phyloP scores from a whole-genome alignment of 23 tunicate species.

The Trididemnum clinides region DNA sequence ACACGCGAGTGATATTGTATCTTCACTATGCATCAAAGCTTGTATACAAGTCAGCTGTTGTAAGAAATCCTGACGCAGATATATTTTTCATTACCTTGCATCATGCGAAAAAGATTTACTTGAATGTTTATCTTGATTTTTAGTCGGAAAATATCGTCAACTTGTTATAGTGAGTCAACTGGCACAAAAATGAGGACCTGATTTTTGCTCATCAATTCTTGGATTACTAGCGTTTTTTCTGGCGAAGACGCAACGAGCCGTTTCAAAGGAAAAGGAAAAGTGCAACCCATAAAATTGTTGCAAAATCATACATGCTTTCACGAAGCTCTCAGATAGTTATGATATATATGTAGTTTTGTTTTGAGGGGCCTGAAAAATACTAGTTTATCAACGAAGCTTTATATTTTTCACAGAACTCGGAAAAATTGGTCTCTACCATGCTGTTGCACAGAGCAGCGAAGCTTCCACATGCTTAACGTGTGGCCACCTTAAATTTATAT shows the following conservation, averaged over 20 bases:
- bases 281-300: neutral
- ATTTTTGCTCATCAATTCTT: neutral
- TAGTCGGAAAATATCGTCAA: neutral
- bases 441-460: neutral
- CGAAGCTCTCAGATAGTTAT: neutral
- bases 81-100: neutral
- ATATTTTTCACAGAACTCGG: no score
- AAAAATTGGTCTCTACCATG: no score
- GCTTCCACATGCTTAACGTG: neutral
- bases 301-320: neutral
- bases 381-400: no score
- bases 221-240: neutral
- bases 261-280: slow-evolving; percentile 5
- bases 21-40: neutral
- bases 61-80: neutral
- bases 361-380: no score
- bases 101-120: no score
- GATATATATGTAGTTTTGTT: no score
- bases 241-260: neutral
- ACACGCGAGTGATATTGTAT: neutral
- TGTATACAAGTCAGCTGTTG: neutral
- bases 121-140: no score
- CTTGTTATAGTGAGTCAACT: neutral
- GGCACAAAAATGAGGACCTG: neutral
- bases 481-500: no score